Base-by-base conservation (phyloP, 2,888 invertebrate genomes). In the Caenorhabditis sp. region DNA sequence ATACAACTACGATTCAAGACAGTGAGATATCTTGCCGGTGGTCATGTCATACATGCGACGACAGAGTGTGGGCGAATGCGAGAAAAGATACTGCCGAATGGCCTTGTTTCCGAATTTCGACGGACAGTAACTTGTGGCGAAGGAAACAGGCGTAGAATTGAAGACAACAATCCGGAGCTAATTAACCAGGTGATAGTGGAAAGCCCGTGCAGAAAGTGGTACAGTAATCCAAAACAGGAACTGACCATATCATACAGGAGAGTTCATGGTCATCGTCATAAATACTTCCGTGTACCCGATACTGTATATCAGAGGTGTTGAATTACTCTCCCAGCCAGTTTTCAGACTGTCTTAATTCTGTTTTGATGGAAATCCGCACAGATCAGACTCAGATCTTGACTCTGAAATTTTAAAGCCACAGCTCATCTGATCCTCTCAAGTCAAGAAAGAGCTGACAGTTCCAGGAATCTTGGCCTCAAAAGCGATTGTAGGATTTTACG, bases 21-120 rank as follows among this genome's bases (percentile, higher is more conserved):
- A 72, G 61, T 47, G 41, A 63, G 73, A 73, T 73, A 73, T 22
- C 14, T 31, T 19, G n/a, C 41, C 38, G 73, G 72, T 61, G 58
- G 73, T 49, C 73, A 51, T 59, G 51, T 14, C 54, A 26, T 28
- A 51, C 28, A 47, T 26, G 22, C 61, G 38, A 54, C 38, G 54
- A 59, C 59, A 70, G 58, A 59, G 38, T 24, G 41, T 10, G 44
- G 24, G 54, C 66, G 56, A 56, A 51, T 41, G 77, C 61, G 69
- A 54, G 26, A 61, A 69, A 28, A 61, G 51, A 51, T 61, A 70
- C 22, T 35, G 31, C 24, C 35, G 44, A 59, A 41, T 63, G 74
- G 41, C 64, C 64, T 74, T 54, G 38, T 63, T 64, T 31, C 14
- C 1, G n/a, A 10, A 16, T 63, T n/a, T n/a, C 24, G 63, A n/a